Percentiles rank a stretch among this genome's conserved stretches.
Conservation (phyloP, 1,140 invertebrate genomes). For the Amphibalanus amphitrite region DNA sequence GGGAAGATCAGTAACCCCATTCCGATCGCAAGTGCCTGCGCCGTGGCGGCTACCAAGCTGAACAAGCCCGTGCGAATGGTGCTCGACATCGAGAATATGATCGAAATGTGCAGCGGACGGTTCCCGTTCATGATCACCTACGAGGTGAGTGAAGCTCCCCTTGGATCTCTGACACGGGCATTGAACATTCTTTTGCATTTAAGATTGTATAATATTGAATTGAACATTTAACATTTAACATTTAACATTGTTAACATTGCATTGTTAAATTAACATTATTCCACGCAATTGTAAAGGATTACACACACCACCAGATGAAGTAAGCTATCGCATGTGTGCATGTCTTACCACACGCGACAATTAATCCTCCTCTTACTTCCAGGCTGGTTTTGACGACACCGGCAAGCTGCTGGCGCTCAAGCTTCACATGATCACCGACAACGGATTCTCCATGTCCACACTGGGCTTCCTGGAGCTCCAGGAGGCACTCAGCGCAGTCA, state of each 20-base stretch:
- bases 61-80: constrained; percentile 12
- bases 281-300: no score
- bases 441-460: constrained; percentile 11
- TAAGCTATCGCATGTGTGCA: no score
- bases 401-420: constrained; percentile 15
- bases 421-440: constrained; percentile 13
- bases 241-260: no score
- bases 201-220: no score
- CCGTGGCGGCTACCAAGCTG: constrained; percentile 12
- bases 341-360: no score
- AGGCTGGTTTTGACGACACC: constrained; percentile 18
- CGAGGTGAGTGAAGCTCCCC: constrained; percentile 8
- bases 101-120: constrained; percentile 10
- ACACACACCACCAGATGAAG: no score
- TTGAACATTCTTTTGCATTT: no score
- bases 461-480: constrained; percentile 4
- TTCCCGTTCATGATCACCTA: constrained; percentile 9
- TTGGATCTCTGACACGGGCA: no score
- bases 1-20: constrained; percentile 13
- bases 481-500: constrained; percentile 7
- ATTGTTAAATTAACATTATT: no score
- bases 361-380: no score
- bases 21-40: constrained; percentile 9
- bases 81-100: constrained; percentile 11
- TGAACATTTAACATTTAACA: no score